phyloP scores from a whole-genome alignment of 2,888 invertebrate genomes.

The Volucella bombylans region DNA sequence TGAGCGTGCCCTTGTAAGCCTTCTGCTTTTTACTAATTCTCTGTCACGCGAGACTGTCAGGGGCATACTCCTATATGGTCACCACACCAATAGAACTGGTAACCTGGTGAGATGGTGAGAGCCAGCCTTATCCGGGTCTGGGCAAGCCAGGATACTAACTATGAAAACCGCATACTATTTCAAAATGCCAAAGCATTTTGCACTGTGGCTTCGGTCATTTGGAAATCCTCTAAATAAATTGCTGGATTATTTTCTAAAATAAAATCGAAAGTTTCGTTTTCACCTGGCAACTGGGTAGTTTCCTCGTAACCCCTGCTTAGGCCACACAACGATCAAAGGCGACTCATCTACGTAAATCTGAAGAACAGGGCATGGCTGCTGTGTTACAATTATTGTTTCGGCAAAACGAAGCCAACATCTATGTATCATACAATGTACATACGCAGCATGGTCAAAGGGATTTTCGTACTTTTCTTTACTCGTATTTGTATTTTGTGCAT shows the following conservation, averaged over 20 bases:
- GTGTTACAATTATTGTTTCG: background rate
- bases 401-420: background rate
- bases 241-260: constrained; percentile 66
- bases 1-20: constrained; percentile 51
- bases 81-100: no score
- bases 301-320: background rate
- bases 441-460: background rate
- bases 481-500: background rate
- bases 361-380: constrained; percentile 36
- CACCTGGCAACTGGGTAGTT: background rate
- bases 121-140: background rate
- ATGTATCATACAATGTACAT: background rate
- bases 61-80: no score
- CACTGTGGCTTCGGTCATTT: constrained; percentile 70
- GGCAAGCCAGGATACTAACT: constrained; percentile 11
- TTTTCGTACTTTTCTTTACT: no score
- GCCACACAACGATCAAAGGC: background rate
- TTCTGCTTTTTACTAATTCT: constrained; percentile 51
- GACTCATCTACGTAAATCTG: background rate
- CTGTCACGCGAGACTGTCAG: constrained; percentile 1
- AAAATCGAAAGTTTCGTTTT: constrained; percentile 62
- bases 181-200: constrained; percentile 69
- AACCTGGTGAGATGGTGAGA: background rate
- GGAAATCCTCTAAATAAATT: constrained; percentile 68
- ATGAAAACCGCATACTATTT: constrained; percentile 60